Evolutionary conservation across 2,797 vertebrate species (phyloP).

Genomic region (Eidolon dupreanum): DNA sequence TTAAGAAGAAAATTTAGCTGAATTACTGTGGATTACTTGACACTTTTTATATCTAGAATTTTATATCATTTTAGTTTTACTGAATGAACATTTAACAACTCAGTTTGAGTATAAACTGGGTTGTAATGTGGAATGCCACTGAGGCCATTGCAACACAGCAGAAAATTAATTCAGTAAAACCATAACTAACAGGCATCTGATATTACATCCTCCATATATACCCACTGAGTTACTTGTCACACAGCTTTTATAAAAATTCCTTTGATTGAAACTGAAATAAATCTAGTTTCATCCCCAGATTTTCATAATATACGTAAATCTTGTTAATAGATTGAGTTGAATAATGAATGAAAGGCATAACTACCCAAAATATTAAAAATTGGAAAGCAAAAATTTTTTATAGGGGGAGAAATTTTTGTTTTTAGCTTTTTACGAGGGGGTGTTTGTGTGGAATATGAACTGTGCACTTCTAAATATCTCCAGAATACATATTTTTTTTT

Average conservation of each 20-base stretch:
- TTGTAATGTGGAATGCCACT: background rate
- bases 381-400: background rate
- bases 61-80: background rate
- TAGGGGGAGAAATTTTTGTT: background rate
- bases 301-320: background rate
- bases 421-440: background rate
- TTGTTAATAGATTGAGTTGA: background rate
- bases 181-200: fast-evolving
- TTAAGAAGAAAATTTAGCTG: background rate
- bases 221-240: background rate
- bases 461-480: background rate
- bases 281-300: background rate
- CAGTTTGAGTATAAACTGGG: background rate
- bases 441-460: background rate
- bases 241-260: background rate
- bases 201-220: background rate
- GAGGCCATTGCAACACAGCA: background rate
- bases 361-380: background rate
- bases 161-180: background rate
- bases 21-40: background rate
- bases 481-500: background rate
- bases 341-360: background rate
- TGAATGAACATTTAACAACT: background rate
- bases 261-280: background rate
- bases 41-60: background rate